A percentile compares a stretch with the other conserved stretches of the same genome.
phyloP scores from a whole-genome alignment of 2,113 vertebrate species.

The Phocoena phocoena region DNA sequence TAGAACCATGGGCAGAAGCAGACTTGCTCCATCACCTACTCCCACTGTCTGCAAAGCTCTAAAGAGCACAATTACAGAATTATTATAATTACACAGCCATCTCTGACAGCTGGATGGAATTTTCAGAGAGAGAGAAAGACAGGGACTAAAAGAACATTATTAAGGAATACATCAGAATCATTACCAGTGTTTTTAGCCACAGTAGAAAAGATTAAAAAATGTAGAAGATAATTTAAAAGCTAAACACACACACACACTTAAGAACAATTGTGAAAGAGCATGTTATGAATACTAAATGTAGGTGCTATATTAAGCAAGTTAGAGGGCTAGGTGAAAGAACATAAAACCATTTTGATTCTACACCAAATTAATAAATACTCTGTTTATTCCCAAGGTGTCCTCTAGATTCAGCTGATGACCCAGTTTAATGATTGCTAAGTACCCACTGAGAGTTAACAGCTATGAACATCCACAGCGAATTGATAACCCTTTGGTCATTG shows the following conservation, averaged over 20 bases:
- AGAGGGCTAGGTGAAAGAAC: not conserved
- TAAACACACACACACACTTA: not conserved
- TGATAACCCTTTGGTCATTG: not conserved
- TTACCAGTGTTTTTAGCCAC: slow-evolving; percentile 52
- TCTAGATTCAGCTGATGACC: not conserved
- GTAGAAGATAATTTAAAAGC: slow-evolving; percentile 26
- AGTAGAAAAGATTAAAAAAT: slow-evolving; percentile 5
- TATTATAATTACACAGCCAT: slow-evolving; percentile 75
- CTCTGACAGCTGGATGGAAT: slow-evolving; percentile 67
- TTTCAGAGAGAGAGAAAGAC: slow-evolving; percentile 35
- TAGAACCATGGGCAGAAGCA: slow-evolving; percentile 6
- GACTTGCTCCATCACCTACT: slow-evolving; percentile 28
- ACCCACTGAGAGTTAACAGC: not conserved
- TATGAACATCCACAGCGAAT: not conserved
- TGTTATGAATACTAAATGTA: not conserved
- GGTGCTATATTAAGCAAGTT: not conserved
- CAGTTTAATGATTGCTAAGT: not conserved
- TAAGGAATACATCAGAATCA: slow-evolving; percentile 52
- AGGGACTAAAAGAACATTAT: slow-evolving; percentile 49
- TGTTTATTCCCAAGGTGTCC: not conserved
- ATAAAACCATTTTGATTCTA: not conserved
- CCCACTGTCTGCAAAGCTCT: slow-evolving; percentile 49
- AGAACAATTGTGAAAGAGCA: not conserved
- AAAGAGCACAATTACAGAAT: slow-evolving; percentile 68
- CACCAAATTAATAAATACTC: not conserved